These are phyloP conservation scores for Entomyzon cyanotis DNA, from an alignment of 2,113 vertebrate species.

Conservation along the genomic window DNA sequence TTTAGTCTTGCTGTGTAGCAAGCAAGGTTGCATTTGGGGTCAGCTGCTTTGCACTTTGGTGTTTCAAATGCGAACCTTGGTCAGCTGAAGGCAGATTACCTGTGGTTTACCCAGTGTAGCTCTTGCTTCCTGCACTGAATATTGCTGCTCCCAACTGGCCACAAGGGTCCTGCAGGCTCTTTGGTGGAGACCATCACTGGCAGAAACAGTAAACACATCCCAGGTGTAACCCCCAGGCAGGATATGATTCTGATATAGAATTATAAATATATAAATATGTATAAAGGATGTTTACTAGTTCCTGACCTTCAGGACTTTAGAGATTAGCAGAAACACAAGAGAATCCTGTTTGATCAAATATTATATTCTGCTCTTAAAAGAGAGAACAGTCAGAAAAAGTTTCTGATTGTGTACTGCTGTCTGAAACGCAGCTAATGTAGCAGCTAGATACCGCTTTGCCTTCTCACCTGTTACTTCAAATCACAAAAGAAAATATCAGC, in stretches of 20 bases:
- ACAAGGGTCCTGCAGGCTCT: neutral
- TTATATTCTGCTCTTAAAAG: neutral
- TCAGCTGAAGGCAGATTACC: neutral
- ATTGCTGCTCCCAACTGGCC: accelerated
- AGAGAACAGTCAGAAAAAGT: neutral
- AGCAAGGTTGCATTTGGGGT: neutral
- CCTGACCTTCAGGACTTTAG: neutral
- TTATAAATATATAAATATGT: neutral
- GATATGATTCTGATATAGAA: neutral
- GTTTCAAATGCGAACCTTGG: accelerated
- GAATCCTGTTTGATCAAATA: neutral
- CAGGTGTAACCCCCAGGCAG: neutral
- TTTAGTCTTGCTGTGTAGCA: neutral
- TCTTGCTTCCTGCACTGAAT: neutral
- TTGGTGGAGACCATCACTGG: neutral
- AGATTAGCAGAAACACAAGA: neutral
- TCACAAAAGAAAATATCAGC: neutral
- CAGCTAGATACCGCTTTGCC: neutral
- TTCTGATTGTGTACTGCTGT: neutral
- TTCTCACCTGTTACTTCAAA: neutral
- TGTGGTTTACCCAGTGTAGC: accelerated
- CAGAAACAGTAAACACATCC: neutral
- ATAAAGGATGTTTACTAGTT: neutral
- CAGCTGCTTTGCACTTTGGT: neutral
- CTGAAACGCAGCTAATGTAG: neutral